A percentile compares a stretch with the other conserved stretches of the same genome.
Evolutionary conservation across 2,888 invertebrate species (phyloP).

Genomic region (Cheilosia soror): DNA sequence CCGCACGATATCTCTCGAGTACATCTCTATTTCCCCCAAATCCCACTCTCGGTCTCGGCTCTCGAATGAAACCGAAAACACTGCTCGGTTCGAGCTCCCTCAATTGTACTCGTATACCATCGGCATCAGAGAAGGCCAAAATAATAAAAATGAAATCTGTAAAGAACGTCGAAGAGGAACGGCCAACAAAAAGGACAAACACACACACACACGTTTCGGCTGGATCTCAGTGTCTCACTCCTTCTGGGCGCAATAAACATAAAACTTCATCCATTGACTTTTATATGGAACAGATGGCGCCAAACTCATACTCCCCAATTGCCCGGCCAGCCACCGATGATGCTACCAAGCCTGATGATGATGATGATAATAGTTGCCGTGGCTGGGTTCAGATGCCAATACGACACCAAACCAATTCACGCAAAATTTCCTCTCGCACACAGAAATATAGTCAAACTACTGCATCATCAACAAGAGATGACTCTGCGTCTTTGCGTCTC

Average conservation of each 20-base stretch:
- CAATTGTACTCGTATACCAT: too few species aligned
- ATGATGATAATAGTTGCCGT: conserved; percentile 23
- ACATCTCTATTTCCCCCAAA: conserved; percentile 73
- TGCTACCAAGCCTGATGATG: conserved; percentile 38
- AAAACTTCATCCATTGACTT: conserved; percentile 76
- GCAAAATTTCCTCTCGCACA: conserved; percentile 41
- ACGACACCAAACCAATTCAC: conserved; percentile 74
- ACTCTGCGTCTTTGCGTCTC: conserved; percentile 61
- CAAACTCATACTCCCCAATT: conserved; percentile 75
- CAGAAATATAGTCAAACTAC: conserved; percentile 37
- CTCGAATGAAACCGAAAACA: conserved; percentile 67
- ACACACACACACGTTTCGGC: conserved; percentile 47
- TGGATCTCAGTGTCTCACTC: conserved; percentile 8
- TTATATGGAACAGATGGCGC: conserved; percentile 76
- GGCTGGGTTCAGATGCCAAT: conserved; percentile 63
- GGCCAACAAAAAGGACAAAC: conserved; percentile 53
- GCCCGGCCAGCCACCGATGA: conserved; percentile 46
- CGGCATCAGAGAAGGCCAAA: background rate
- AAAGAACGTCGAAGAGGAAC: conserved; percentile 10
- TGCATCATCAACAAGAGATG: conserved; percentile 64
- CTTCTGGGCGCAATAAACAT: conserved; percentile 70
- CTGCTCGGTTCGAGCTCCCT: background rate
- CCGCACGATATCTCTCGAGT: conserved; percentile 73
- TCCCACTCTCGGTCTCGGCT: conserved; percentile 27
- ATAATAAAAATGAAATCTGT: conserved; percentile 30